Evolutionary conservation across 2,797 vertebrate genomes (phyloP), one percentile per base, ranked within the genome.

Genomic region (Triplophysa bombifrons): DNA sequence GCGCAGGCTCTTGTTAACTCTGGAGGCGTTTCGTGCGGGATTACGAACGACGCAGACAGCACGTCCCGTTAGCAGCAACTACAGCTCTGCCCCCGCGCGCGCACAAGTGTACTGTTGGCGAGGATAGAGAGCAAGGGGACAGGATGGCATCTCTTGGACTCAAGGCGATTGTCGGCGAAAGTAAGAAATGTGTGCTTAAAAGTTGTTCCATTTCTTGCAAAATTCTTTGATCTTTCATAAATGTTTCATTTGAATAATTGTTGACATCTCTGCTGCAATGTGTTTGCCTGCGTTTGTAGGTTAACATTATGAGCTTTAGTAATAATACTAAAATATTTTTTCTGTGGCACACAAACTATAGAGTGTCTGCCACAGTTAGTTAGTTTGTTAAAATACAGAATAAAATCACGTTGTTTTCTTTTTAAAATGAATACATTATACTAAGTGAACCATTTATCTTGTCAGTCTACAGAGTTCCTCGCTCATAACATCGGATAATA

Each of bases 141-240:
- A 63, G 44, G 63, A 96, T 96, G 96, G 89, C 96, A 89, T 95
- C 95, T 84, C 92, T 95, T 27, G 96, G 96, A 87, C 90, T 97
- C 55, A 97, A 97, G 90, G 95, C 95, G 3, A 93, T 96, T 87
- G 96, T 96, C 84, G 94, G 95, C 88, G 96, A 96, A 86, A 96
- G 96, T 97, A 94, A 95, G 96, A 74, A 9, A 41, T 51, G 2
- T 56, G 38, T 53, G 25, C 10, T 48, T 41, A 2, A 27, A 78
- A 50, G 51, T 78, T 48, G 3, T 46, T 58, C 17, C 9, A 22
- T 34, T 11, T 8, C 3, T 71, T 53, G 41, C 1, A 11, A 19
- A 50, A 1, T 65, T 14, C 25, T 14, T 25, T 63, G 17, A 53
- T 25, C 19, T 71, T 60, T 70, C 17, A 22, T 9, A 41, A 17